Evolutionary conservation across 2,888 invertebrate genomes (phyloP).

Genomic region (Camponotus fellah): DNA sequence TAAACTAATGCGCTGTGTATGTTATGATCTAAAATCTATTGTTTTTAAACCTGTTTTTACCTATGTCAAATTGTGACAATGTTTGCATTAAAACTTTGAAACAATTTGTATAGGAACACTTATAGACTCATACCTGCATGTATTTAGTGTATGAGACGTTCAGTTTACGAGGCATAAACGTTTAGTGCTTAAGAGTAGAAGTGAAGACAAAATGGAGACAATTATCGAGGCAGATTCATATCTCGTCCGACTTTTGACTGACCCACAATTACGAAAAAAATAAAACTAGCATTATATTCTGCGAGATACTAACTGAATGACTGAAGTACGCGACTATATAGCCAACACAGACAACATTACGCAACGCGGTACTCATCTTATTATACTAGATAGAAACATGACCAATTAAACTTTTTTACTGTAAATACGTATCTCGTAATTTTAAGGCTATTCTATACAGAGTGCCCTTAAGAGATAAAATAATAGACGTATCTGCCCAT

Average conservation of each 20-base stretch:
- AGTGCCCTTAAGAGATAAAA: conserved; percentile 76
- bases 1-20: conserved; percentile 53
- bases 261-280: conserved; percentile 78
- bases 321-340: conserved; percentile 82
- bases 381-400: conserved; percentile 83
- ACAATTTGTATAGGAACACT: conserved; percentile 55
- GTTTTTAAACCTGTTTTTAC: conserved; percentile 57
- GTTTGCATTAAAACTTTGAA: conserved; percentile 51
- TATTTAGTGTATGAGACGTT: conserved; percentile 68
- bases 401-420: conserved; percentile 86
- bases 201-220: conserved; percentile 70
- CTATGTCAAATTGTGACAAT: conserved; percentile 67
- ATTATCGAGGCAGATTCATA: conserved; percentile 67
- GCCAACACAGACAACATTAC: conserved; percentile 82
- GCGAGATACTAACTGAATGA: conserved; percentile 80
- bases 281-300: conserved; percentile 73
- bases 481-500: conserved; percentile 47
- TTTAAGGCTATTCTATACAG: conserved; percentile 84
- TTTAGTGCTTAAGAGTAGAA: conserved; percentile 79
- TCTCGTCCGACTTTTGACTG: conserved; percentile 78
- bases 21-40: conserved; percentile 58
- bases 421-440: conserved; percentile 85
- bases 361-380: conserved; percentile 82
- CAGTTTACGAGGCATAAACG: conserved; percentile 72
- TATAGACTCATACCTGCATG: conserved; percentile 59